Evolutionary conservation across 2,113 vertebrate genomes (phyloP).

Genomic region (Amazona guildingii): DNA sequence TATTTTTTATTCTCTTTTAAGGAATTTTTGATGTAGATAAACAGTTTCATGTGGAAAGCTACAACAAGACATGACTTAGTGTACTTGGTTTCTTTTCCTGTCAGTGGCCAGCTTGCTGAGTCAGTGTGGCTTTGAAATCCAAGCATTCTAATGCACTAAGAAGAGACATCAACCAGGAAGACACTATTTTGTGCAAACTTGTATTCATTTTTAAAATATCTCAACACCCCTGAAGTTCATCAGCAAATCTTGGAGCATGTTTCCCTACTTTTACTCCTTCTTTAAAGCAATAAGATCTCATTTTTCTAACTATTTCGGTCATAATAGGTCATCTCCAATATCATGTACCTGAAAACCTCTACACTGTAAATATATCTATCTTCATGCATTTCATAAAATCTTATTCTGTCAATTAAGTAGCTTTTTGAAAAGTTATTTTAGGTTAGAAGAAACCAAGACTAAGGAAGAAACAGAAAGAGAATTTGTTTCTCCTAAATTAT

Average conservation of each 20-base stretch:
- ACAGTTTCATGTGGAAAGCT: not conserved
- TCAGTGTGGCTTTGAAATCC: not conserved
- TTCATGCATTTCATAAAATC: not conserved
- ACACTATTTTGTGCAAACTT: not conserved
- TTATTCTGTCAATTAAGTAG: not conserved
- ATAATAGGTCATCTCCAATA: rapidly evolving
- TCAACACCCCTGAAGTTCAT: not conserved
- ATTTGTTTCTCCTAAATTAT: not conserved
- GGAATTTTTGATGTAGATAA: not conserved
- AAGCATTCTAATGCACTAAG: not conserved
- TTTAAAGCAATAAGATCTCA: not conserved
- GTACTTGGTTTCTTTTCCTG: not conserved
- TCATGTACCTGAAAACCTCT: not conserved
- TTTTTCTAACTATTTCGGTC: not conserved
- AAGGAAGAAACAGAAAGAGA: not conserved
- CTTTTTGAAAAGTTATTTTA: not conserved
- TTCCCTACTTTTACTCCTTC: not conserved
- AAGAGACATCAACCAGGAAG: not conserved
- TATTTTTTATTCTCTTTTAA: not conserved
- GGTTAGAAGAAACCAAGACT: not conserved
- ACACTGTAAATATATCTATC: not conserved
- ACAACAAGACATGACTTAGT: not conserved
- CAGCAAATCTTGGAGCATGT: not conserved
- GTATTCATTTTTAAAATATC: not conserved
- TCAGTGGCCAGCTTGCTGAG: not conserved